Conservation (phyloP, 2,888 invertebrate species). For the Dysmachus trigonus region DNA sequence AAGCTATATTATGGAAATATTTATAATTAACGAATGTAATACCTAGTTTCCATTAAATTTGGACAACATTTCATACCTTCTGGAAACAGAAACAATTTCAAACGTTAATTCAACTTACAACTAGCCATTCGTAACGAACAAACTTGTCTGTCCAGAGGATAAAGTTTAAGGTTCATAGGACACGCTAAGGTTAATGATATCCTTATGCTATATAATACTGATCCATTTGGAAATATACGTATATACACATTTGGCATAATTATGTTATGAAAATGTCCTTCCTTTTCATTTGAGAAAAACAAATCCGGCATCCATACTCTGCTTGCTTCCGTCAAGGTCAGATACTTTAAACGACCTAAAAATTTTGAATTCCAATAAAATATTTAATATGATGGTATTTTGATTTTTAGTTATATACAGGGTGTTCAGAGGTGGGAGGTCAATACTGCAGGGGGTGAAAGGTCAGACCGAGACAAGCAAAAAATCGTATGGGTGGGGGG, state of each 20-base stretch:
- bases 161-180: conserved; percentile 96
- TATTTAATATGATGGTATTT: background rate
- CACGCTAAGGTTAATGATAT: conserved; percentile 95
- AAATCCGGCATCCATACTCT: conserved; percentile 99
- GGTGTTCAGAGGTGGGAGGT: no score
- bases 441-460: no score
- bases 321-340: conserved; percentile 92
- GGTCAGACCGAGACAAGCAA: no score
- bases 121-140: conserved; percentile 96
- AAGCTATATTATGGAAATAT: background rate
- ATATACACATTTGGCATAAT: conserved; percentile 98
- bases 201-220: conserved; percentile 96
- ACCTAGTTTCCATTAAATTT: background rate
- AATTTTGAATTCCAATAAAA: conserved; percentile 43
- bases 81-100: background rate
- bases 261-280: conserved; percentile 96
- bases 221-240: conserved; percentile 93
- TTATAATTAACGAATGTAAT: background rate
- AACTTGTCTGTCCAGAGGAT: conserved; percentile 94
- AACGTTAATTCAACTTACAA: conserved; percentile 75
- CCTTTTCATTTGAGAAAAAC: conserved; percentile 98
- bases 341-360: conserved; percentile 85
- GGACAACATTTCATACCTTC: background rate
- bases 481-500: no score
- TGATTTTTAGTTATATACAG: no score